These are phyloP conservation scores for Hestina assimilis DNA, from an alignment of 1,140 invertebrate genomes.

Conservation along the genomic window DNA sequence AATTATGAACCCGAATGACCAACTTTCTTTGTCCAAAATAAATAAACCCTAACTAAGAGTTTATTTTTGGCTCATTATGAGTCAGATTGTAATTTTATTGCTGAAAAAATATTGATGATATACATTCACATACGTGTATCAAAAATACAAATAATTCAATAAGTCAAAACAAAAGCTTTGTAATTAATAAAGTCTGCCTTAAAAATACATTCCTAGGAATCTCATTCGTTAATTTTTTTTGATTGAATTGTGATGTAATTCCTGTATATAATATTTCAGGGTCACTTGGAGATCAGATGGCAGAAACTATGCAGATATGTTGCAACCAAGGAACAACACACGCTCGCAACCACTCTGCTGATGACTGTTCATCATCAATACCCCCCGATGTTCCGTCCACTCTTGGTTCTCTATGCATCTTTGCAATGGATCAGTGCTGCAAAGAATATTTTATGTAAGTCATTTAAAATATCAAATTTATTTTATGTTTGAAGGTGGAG, in stretches of 20 bases:
- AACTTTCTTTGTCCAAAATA: too few relatives aligned
- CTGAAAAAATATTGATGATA: neutral
- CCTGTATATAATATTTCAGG: slow-evolving; percentile 26
- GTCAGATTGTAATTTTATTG: too few relatives aligned
- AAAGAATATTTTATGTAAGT: slow-evolving; percentile 62
- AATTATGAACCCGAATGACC: too few relatives aligned
- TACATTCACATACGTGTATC: neutral
- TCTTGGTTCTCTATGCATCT: slow-evolving; percentile 44
- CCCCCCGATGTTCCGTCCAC: slow-evolving; percentile 40
- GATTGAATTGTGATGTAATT: neutral
- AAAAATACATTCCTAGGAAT: too few relatives aligned
- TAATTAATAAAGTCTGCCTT: too few relatives aligned
- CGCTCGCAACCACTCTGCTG: slow-evolving; percentile 40
- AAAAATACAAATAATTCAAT: neutral
- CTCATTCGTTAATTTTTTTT: neutral
- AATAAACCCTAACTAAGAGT: too few relatives aligned
- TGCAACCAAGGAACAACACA: slow-evolving; percentile 53
- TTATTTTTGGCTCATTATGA: too few relatives aligned
- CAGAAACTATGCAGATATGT: slow-evolving; percentile 50
- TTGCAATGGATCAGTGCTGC: slow-evolving; percentile 61
- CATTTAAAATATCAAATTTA: too few relatives aligned
- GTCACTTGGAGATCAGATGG: slow-evolving; percentile 46
- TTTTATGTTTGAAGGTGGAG: too few relatives aligned
- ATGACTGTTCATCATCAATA: slow-evolving; percentile 46
- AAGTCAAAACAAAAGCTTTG: neutral